Conservation (phyloP, 2,113 vertebrate genomes). For the Mormyrus lacerda region DNA sequence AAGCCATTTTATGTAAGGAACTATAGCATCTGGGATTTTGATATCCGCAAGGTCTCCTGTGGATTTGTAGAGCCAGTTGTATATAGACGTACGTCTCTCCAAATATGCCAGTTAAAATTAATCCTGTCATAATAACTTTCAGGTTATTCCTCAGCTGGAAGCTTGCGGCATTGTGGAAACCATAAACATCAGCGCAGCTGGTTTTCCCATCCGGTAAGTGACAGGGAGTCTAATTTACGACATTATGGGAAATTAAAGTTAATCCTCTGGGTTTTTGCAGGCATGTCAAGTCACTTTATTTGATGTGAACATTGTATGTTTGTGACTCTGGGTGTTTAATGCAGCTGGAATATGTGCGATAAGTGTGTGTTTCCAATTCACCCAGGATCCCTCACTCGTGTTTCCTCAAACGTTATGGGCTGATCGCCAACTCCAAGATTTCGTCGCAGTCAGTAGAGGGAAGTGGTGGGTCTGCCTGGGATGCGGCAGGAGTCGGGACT, state of each 20-base stretch:
- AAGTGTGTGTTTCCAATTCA: not conserved
- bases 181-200: slow-evolving; percentile 88
- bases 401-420: slow-evolving; percentile 72
- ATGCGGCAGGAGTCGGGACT: not conserved
- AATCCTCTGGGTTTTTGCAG: not conserved
- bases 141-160: slow-evolving; percentile 88
- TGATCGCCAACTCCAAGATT: slow-evolving; percentile 54
- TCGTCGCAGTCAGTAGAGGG: slow-evolving; percentile 13
- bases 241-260: not conserved
- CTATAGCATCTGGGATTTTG: not conserved
- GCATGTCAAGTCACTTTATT: not conserved
- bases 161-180: slow-evolving; percentile 95
- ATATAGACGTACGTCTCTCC: not conserved
- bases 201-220: slow-evolving; percentile 84
- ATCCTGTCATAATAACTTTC: slow-evolving; percentile 8
- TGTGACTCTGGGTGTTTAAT: slow-evolving; percentile 1
- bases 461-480: slow-evolving; percentile 47
- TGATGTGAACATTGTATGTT: not conserved
- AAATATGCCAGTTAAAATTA: not conserved
- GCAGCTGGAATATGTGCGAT: not conserved
- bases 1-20: not conserved
- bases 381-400: slow-evolving; percentile 72
- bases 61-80: not conserved
- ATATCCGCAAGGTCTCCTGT: not conserved
- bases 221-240: not conserved